phyloP scores from a whole-genome alignment of 2,113 vertebrate genomes.

The Apteryx mantelli region DNA sequence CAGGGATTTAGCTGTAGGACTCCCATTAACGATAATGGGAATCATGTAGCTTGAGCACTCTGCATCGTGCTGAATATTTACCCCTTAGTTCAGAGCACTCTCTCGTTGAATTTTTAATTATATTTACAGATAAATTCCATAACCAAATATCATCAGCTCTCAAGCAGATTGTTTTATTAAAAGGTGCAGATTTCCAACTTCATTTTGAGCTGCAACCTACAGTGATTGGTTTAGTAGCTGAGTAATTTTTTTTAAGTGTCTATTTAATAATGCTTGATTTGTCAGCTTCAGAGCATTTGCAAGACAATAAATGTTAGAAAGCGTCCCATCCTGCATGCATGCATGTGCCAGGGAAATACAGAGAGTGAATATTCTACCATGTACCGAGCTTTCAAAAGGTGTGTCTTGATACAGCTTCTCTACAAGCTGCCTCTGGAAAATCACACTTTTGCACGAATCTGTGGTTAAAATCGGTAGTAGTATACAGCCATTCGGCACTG shows the following conservation, averaged over 20 bases:
- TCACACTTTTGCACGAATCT: not conserved
- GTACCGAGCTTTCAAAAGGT: not conserved
- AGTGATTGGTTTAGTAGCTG: constrained; percentile 64
- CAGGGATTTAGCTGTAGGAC: constrained; percentile 78
- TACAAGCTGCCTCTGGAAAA: not conserved
- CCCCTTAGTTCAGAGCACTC: constrained; percentile 74
- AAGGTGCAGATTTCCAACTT: constrained; percentile 58
- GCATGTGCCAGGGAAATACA: not conserved
- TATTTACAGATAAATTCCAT: constrained; percentile 83
- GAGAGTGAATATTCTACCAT: not conserved
- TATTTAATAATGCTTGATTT: constrained; percentile 64
- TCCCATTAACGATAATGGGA: constrained; percentile 82
- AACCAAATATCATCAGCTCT: constrained; percentile 72
- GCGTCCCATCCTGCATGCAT: not conserved
- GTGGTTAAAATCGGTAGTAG: not conserved
- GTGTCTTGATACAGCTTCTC: not conserved
- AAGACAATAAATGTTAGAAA: constrained; percentile 50
- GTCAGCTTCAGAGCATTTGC: constrained; percentile 39
- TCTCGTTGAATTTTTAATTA: constrained; percentile 81
- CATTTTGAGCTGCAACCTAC: constrained; percentile 45
- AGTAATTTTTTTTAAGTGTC: constrained; percentile 63
- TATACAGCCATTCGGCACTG: not conserved
- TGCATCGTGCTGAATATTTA: constrained; percentile 77
- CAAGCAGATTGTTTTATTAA: constrained; percentile 73
- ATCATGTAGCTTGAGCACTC: constrained; percentile 71